A percentile compares a stretch with the other conserved stretches of the same genome.
phyloP scores from a whole-genome alignment of 2,888 invertebrate genomes.

The Mesochorus sp. region DNA sequence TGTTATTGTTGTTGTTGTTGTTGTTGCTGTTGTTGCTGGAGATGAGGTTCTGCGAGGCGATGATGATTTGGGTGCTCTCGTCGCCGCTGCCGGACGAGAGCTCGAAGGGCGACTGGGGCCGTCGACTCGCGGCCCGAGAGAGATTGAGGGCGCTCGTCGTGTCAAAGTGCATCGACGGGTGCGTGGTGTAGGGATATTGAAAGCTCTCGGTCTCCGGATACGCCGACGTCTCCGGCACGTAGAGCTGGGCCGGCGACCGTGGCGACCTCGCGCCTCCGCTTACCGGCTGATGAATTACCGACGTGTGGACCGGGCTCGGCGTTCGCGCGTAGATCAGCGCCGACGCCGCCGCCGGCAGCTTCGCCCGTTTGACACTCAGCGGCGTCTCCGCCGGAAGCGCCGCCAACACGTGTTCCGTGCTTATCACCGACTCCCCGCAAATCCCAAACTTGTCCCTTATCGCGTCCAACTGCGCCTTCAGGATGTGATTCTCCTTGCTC shows the following conservation, averaged over 20 bases:
- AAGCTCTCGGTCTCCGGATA: slow-evolving; percentile 82
- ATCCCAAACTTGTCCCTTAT: slow-evolving; percentile 97
- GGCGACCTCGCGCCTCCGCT: slow-evolving; percentile 79
- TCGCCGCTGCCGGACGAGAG: slow-evolving; percentile 89
- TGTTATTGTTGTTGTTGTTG: slow-evolving; percentile 85
- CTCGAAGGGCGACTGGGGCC: slow-evolving; percentile 90
- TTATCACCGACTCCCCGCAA: slow-evolving; percentile 92
- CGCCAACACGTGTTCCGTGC: slow-evolving; percentile 94
- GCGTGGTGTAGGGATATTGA: slow-evolving; percentile 83
- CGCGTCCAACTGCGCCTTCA: slow-evolving; percentile 95
- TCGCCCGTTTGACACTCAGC: slow-evolving; percentile 90
- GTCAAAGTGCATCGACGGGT: slow-evolving; percentile 84
- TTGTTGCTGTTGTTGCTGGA: slow-evolving; percentile 92
- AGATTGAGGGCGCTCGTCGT: slow-evolving; percentile 88
- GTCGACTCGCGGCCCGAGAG: slow-evolving; percentile 83
- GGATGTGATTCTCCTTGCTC: slow-evolving; percentile 96
- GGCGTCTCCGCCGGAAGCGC: slow-evolving; percentile 94
- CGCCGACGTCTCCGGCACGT: slow-evolving; percentile 78
- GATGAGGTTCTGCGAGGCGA: slow-evolving; percentile 83
- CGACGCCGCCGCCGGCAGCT: slow-evolving; percentile 79
- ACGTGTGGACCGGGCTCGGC: slow-evolving; percentile 84
- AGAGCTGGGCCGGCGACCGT: slow-evolving; percentile 78
- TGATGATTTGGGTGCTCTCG: slow-evolving; percentile 83
- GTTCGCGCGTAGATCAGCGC: slow-evolving; percentile 84
- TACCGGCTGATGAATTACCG: slow-evolving; percentile 85